Evolutionary conservation across 2,797 vertebrate species (phyloP).

Genomic region (Gastrophryne carolinensis): DNA sequence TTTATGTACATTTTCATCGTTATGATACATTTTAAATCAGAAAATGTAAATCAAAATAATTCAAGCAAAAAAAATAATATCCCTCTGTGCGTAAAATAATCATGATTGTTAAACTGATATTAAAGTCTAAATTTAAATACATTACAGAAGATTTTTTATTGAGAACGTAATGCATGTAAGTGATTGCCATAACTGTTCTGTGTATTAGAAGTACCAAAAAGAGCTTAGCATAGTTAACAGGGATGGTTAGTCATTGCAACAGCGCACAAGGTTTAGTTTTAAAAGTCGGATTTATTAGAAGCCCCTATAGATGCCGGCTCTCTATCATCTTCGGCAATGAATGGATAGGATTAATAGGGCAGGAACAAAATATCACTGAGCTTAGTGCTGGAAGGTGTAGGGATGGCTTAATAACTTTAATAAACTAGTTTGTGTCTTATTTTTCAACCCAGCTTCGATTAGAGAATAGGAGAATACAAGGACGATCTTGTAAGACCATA

Average conservation of each 20-base stretch:
- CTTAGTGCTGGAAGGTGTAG: neutral
- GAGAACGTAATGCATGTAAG: too few relatives aligned
- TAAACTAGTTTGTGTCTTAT: neutral
- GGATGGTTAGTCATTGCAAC: neutral
- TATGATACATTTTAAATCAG: too few relatives aligned
- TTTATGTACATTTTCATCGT: too few relatives aligned
- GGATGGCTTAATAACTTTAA: neutral
- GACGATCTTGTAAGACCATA: neutral
- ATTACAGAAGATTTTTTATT: too few relatives aligned
- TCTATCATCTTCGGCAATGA: neutral
- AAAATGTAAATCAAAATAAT: too few relatives aligned
- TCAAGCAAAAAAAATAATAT: too few relatives aligned
- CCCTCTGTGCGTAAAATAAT: too few relatives aligned
- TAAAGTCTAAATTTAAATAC: too few relatives aligned
- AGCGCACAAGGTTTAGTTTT: neutral
- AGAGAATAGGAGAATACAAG: neutral
- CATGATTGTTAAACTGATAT: too few relatives aligned
- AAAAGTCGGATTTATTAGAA: neutral
- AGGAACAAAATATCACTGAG: neutral
- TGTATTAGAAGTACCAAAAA: too few relatives aligned
- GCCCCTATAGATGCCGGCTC: neutral
- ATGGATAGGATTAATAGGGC: neutral
- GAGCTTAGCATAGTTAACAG: neutral
- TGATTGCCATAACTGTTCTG: too few relatives aligned
- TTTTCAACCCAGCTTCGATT: neutral